Evolutionary conservation across 1,140 invertebrate species (phyloP).

Genomic region (Cotesia typhae): DNA sequence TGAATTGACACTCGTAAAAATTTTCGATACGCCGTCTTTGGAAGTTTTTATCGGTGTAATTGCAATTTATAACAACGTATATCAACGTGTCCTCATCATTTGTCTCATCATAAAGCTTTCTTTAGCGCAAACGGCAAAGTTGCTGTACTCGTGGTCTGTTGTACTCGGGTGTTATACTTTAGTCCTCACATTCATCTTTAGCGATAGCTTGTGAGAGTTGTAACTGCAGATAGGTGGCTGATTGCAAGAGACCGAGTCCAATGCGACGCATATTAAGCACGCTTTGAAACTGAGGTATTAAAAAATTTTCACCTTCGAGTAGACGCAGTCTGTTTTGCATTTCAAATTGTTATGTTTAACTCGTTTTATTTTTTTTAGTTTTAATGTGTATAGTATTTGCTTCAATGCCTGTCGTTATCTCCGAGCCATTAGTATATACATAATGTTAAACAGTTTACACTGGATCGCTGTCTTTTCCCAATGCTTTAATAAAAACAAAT

Average conservation of each 20-base stretch:
- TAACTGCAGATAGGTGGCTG: slow-evolving; percentile 37
- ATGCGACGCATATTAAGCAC: slow-evolving; percentile 39
- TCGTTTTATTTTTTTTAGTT: not conserved
- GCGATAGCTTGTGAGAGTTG: slow-evolving; percentile 21
- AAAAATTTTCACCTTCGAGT: slow-evolving; percentile 37
- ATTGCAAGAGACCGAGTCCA: slow-evolving; percentile 34
- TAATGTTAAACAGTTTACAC: not conserved
- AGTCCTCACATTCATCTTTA: slow-evolving; percentile 24
- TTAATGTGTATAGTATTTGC: not conserved
- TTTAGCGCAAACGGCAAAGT: slow-evolving; percentile 18
- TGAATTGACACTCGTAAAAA: slow-evolving; percentile 20
- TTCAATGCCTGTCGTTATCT: slow-evolving; percentile 9
- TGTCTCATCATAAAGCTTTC: slow-evolving; percentile 27
- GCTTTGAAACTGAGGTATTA: slow-evolving; percentile 37
- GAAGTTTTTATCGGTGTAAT: slow-evolving; percentile 29
- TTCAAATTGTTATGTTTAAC: slow-evolving; percentile 24
- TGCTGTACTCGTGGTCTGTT: slow-evolving; percentile 21
- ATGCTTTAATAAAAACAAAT: no score
- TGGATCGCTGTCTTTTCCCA: no score
- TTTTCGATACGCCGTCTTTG: not conserved
- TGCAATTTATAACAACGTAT: slow-evolving; percentile 37
- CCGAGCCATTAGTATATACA: not conserved
- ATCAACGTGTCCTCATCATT: slow-evolving; percentile 39
- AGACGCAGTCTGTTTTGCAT: slow-evolving; percentile 7
- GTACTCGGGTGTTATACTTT: slow-evolving; percentile 41